Evolutionary conservation across 1,140 invertebrate genomes (phyloP), one percentile per base, ranked within the genome.

Genomic region (Xylocopa sonorina): DNA sequence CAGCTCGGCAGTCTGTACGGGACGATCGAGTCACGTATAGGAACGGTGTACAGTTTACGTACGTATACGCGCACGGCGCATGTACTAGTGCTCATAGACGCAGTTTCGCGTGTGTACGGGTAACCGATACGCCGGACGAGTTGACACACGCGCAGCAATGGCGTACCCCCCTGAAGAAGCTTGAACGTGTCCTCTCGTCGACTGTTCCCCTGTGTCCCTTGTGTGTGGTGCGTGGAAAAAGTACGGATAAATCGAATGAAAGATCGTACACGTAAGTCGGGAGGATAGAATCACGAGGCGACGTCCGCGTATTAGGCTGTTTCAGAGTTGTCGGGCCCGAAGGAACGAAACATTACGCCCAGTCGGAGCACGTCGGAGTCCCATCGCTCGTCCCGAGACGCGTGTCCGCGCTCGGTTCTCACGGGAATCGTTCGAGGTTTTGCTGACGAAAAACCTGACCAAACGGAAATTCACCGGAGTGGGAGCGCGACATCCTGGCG

Each of bases 1-100:
- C 73, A 84, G 80, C 85, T 88, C 87, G 88, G 78, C 87, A 78
- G 78, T 83, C 81, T 38, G 67, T 76, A 87, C 85, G 85, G 69
- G 79, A 88, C 76, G 60, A 77, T 88, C 81, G 88, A 72, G 83
- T 64, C 55, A 48, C 29, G 67, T 76, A 21, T 46, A 53, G 18
- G 18, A n/a, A 62, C 29, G 66, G 50, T 71, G 60, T 71, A 57
- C 55, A 55, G 66, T 73, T 29, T 41, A 24, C 46, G 38, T 77
- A 78, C 51, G 38, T 41, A 68, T 43, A 69, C 51, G 34, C 60
- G 68, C 38, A 34, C 53, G 38, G 50, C 66, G 53, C 27, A 64
- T 69, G 67, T 78, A 41, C 64, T 38, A n/a, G 53, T 53, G 79
- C 0, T 34, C 74, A 77, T 77, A 78, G 51, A 71, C 46, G 73